phyloP scores from a whole-genome alignment of 2,113 vertebrate species.

The Lepidothrix coronata region DNA sequence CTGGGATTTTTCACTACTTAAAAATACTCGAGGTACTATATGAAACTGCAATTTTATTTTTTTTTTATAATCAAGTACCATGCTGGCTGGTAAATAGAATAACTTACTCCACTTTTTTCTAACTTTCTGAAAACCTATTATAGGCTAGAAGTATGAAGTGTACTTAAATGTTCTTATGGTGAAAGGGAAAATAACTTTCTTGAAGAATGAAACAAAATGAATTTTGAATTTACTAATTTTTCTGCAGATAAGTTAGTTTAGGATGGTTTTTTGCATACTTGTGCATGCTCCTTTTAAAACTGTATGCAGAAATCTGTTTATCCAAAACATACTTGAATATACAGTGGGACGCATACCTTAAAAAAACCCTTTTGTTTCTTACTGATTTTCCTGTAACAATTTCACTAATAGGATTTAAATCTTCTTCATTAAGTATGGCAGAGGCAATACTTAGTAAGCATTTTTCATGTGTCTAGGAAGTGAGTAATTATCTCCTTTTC shows the following conservation, averaged over 20 bases:
- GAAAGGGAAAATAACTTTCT: neutral
- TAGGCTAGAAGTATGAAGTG: neutral
- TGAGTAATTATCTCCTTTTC: neutral
- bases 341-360: neutral
- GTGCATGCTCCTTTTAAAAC: neutral
- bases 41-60: neutral
- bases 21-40: neutral
- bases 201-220: neutral
- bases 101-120: neutral
- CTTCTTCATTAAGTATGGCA: neutral
- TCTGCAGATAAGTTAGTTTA: neutral
- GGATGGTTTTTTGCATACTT: neutral
- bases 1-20: neutral
- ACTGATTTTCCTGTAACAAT: neutral
- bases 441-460: neutral
- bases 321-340: neutral
- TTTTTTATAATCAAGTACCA: neutral
- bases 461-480: constrained; percentile 4
- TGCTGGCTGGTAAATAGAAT: neutral
- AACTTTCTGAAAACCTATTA: neutral
- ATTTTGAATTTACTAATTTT: neutral
- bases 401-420: neutral
- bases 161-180: neutral
- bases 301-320: neutral
- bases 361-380: neutral